Conservation (phyloP, 2,888 invertebrate species). For the Hyalella azteca region DNA sequence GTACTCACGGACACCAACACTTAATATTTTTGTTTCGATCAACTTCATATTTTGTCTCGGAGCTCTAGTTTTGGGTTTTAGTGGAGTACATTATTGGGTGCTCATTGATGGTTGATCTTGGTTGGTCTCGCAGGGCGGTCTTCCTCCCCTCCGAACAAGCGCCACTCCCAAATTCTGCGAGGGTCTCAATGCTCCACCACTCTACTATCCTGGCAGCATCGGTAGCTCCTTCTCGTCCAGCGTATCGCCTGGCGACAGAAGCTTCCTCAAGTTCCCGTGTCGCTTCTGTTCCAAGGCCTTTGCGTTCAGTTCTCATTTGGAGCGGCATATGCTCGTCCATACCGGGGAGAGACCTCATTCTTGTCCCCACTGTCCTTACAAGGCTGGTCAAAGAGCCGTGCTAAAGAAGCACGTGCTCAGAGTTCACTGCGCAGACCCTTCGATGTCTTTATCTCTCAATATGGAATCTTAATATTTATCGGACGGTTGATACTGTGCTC, state of each 20-base stretch:
- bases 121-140: slow-evolving; percentile 25
- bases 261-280: slow-evolving; percentile 38
- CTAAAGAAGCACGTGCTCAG: background rate
- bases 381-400: slow-evolving; percentile 4
- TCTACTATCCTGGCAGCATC: background rate
- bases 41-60: too few species aligned
- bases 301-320: slow-evolving; percentile 50
- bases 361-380: slow-evolving; percentile 54
- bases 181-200: background rate
- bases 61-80: too few species aligned
- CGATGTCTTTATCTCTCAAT: background rate
- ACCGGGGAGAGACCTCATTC: slow-evolving; percentile 54
- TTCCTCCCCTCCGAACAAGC: slow-evolving; percentile 4
- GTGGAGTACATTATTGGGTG: too few species aligned
- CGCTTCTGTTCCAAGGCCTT: slow-evolving; percentile 50
- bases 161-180: background rate
- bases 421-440: background rate
- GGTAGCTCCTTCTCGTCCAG: background rate
- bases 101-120: slow-evolving; percentile 23
- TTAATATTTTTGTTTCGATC: too few species aligned
- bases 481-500: too few species aligned
- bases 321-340: slow-evolving; percentile 52
- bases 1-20: too few species aligned
- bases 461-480: too few species aligned
- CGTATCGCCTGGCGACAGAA: background rate